Percentiles rank a stretch among this genome's conserved stretches.
phyloP scores from a whole-genome alignment of 2,888 invertebrate genomes.

The Cotesia congregata region DNA sequence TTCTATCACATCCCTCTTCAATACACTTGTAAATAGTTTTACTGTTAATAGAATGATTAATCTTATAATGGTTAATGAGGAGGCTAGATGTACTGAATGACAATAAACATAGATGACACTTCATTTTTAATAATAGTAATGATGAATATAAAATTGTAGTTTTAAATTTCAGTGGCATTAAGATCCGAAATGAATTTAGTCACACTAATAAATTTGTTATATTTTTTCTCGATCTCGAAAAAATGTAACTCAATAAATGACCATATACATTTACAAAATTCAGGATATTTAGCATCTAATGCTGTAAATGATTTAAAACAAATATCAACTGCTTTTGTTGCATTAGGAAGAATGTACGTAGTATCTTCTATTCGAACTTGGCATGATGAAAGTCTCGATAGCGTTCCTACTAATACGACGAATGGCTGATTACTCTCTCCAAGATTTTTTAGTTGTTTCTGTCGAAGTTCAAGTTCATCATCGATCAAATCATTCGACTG shows the following conservation, averaged over 20 bases:
- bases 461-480: constrained; percentile 1
- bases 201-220: background rate
- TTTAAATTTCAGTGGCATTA: constrained; percentile 7
- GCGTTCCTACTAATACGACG: constrained; percentile 8
- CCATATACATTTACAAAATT: constrained; percentile 9
- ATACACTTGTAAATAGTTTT: constrained; percentile 6
- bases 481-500: constrained; percentile 6
- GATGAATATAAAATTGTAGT: background rate
- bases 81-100: background rate
- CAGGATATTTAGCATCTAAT: constrained; percentile 11
- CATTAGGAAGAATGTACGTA: constrained; percentile 3
- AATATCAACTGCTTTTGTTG: constrained; percentile 10
- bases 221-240: constrained; percentile 5
- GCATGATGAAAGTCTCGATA: background rate
- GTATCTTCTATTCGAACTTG: constrained; percentile 11
- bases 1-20: constrained; percentile 8
- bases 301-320: constrained; percentile 16
- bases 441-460: constrained; percentile 1
- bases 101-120: constrained; percentile 5
- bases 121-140: constrained; percentile 2
- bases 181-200: background rate
- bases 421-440: constrained; percentile 7
- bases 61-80: constrained; percentile 5
- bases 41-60: background rate
- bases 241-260: background rate